Evolutionary conservation across 2,113 vertebrate genomes (phyloP).

Genomic region (Pelecanus crispus): DNA sequence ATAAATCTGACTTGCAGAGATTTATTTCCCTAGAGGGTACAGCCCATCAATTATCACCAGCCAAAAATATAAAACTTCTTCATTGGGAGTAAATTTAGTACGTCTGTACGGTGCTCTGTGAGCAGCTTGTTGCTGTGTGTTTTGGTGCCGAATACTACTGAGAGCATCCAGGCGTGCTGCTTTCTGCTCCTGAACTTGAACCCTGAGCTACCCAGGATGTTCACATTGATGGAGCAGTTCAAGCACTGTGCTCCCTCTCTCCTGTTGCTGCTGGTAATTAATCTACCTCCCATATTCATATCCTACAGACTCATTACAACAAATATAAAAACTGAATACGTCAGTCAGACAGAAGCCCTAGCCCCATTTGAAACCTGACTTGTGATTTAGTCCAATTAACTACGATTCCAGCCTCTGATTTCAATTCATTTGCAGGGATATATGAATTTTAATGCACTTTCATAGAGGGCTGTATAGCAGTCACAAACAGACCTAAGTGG

Average conservation of each 20-base stretch:
- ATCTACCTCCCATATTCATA: fast-evolving
- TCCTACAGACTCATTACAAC: too few species aligned
- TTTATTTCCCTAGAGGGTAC: constrained; percentile 52
- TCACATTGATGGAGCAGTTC: fast-evolving
- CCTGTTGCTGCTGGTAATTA: neutral
- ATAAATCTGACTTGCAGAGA: constrained; percentile 58
- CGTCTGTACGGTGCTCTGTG: fast-evolving
- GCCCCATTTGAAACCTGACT: fast-evolving
- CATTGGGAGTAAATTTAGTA: neutral
- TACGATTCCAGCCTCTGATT: neutral
- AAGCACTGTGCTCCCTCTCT: neutral
- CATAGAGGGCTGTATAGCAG: neutral
- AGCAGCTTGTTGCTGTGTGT: neutral
- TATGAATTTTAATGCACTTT: neutral
- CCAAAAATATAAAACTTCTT: constrained; percentile 25
- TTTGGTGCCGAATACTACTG: neutral
- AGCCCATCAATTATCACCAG: constrained; percentile 63
- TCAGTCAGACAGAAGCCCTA: neutral
- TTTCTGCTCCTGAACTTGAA: neutral
- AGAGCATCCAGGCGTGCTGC: neutral
- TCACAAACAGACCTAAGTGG: too few species aligned
- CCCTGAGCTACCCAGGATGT: neutral
- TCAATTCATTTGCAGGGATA: too few species aligned
- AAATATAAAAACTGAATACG: fast-evolving
- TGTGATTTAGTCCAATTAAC: neutral